Percentiles rank a stretch among this genome's conserved stretches.
These are phyloP conservation scores for Porites cylindrica DNA, from an alignment of 92 coral and sea anemone species.

Conservation along the genomic window DNA sequence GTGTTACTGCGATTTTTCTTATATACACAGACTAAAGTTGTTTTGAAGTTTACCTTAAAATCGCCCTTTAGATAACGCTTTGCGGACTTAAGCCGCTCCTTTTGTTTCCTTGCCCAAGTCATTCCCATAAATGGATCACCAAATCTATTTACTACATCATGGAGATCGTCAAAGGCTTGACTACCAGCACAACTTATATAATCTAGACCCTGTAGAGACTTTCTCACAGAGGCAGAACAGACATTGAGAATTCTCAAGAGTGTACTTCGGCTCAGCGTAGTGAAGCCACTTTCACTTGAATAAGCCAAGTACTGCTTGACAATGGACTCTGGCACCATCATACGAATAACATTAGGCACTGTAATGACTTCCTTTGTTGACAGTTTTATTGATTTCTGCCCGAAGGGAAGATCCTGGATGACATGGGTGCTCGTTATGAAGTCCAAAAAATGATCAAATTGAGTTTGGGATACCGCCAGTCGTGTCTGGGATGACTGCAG, in stretches of 20 bases:
- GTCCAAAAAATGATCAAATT: constrained; percentile 58
- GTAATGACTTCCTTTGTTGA: constrained; percentile 62
- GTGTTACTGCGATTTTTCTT: neutral
- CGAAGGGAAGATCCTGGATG: constrained; percentile 72
- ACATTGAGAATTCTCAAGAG: constrained; percentile 40
- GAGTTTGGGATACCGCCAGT: constrained; percentile 44
- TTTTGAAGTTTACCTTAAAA: neutral
- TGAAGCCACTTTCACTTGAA: constrained; percentile 48
- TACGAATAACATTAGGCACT: constrained; percentile 62
- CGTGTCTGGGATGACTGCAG: constrained; percentile 49
- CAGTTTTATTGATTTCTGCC: constrained; percentile 52
- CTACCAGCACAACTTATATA: constrained; percentile 53
- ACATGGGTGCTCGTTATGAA: constrained; percentile 54
- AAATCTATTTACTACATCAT: constrained; percentile 17
- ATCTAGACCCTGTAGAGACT: constrained; percentile 64
- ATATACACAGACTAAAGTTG: neutral
- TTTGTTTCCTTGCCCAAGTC: constrained; percentile 48
- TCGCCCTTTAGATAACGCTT: constrained; percentile 37
- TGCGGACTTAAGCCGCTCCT: constrained; percentile 30
- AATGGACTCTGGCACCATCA: constrained; percentile 59
- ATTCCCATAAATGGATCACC: constrained; percentile 49
- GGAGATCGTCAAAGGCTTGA: constrained; percentile 38
- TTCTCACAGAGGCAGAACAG: constrained; percentile 63
- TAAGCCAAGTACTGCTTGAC: constrained; percentile 61
- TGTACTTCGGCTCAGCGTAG: constrained; percentile 57